These are phyloP conservation scores for Aeoliscus strigatus DNA, from an alignment of 2,797 vertebrate species.

Conservation along the genomic window DNA sequence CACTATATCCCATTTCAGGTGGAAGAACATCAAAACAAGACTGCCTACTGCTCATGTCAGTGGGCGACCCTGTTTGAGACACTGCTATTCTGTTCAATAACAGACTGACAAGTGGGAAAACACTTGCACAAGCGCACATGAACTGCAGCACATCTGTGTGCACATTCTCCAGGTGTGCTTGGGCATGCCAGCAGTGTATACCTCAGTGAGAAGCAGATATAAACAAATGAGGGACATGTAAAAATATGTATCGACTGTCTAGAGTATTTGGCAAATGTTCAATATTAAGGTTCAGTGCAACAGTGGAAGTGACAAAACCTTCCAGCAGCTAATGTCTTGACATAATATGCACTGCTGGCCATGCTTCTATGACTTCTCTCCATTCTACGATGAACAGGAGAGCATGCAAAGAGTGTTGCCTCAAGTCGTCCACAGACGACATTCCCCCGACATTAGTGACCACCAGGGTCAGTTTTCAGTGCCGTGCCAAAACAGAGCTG, in stretches of 20 bases:
- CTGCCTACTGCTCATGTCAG: slow-evolving; percentile 52
- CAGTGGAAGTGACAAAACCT: no score
- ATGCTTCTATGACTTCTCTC: no score
- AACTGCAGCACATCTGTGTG: slow-evolving; percentile 23
- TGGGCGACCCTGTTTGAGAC: slow-evolving; percentile 38
- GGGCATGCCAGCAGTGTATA: slow-evolving; percentile 11
- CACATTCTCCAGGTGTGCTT: slow-evolving; percentile 41
- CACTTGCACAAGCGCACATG: slow-evolving; percentile 20
- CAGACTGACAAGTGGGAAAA: slow-evolving; percentile 43
- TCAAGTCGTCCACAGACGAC: slow-evolving; percentile 27
- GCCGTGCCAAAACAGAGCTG: slow-evolving; percentile 60
- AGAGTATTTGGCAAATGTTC: slow-evolving; percentile 3
- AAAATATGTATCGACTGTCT: slow-evolving; percentile 6
- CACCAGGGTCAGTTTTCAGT: slow-evolving; percentile 66
- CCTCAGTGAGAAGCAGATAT: slow-evolving; percentile 6
- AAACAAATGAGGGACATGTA: slow-evolving; percentile 24
- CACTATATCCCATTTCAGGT: slow-evolving; percentile 56
- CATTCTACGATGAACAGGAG: slow-evolving; percentile 1
- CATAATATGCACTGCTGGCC: slow-evolving; percentile 1
- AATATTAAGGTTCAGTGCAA: background rate
- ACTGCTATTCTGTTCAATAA: slow-evolving; percentile 39
- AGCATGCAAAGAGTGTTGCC: slow-evolving; percentile 11
- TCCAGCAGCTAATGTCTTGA: background rate
- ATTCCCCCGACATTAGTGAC: slow-evolving; percentile 50
- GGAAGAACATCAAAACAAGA: slow-evolving; percentile 48